A percentile compares a stretch with the other conserved stretches of the same genome.
Evolutionary conservation across 2,113 vertebrate genomes (phyloP).

Genomic region (Porphyrio hochstetteri): DNA sequence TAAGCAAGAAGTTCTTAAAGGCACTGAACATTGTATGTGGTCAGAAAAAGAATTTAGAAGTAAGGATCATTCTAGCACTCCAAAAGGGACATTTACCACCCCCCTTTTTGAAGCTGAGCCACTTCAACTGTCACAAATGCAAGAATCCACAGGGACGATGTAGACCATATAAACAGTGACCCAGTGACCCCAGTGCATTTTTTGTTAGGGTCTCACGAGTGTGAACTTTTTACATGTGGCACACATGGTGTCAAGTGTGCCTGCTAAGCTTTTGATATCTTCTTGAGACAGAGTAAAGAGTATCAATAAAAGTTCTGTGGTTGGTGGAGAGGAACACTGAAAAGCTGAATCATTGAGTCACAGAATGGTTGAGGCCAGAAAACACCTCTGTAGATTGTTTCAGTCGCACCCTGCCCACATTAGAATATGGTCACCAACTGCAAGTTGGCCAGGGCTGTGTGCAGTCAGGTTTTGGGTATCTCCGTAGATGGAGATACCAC

Average conservation of each 20-base stretch:
- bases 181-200: neutral
- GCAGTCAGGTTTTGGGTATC: neutral
- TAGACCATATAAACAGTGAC: neutral
- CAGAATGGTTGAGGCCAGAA: neutral
- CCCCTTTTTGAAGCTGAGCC: neutral
- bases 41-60: neutral
- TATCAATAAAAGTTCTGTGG: fast-evolving
- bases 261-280: neutral
- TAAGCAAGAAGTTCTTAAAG: neutral
- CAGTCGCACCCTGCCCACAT: neutral
- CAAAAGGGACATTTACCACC: neutral
- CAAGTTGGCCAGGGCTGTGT: neutral
- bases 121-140: neutral
- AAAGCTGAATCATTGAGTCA: neutral
- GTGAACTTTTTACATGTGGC: neutral
- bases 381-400: neutral
- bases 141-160: neutral
- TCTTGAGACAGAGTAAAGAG: fast-evolving
- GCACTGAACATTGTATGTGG: neutral
- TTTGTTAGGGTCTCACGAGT: neutral
- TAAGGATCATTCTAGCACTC: neutral
- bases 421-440: neutral
- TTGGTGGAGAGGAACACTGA: neutral
- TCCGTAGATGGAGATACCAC: neutral
- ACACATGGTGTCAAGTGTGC: neutral